A percentile compares a stretch with the other conserved stretches of the same genome.
phyloP scores from a whole-genome alignment of 2,797 vertebrate genomes.

The Chelidonichthys spinosus region DNA sequence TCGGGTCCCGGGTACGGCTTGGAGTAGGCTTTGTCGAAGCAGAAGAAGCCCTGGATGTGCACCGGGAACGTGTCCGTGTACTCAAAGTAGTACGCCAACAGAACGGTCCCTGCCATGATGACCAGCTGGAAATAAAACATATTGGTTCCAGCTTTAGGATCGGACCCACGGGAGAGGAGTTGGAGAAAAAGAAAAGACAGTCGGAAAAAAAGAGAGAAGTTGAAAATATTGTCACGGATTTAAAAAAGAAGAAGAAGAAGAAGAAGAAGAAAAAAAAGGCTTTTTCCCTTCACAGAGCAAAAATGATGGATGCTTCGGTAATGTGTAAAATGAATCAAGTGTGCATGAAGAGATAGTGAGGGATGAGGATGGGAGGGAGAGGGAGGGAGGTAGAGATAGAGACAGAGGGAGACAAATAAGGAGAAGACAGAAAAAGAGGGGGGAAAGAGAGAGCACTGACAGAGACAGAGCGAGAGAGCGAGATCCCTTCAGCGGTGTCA shows the following conservation, averaged over 20 bases:
- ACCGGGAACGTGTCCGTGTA: conserved; percentile 95
- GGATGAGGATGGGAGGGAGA: conserved; percentile 55
- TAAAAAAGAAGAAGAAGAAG: conserved; percentile 9
- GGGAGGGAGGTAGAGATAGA: conserved; percentile 53
- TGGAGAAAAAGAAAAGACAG: conserved; percentile 40
- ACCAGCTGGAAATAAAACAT: conserved; percentile 90
- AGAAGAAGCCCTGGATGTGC: conserved; percentile 94
- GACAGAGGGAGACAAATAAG: conserved; percentile 63
- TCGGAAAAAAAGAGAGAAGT: conserved; percentile 22
- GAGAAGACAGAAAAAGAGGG: conserved; percentile 53
- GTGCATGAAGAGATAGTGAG: conserved; percentile 73
- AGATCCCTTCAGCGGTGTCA: conserved; percentile 68
- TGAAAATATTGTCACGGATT: conserved; percentile 33
- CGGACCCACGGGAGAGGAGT: conserved; percentile 56
- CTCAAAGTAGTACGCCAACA: conserved; percentile 94
- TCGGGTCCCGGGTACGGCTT: conserved; percentile 93
- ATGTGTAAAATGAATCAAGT: conserved; percentile 81
- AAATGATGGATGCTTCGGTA: conserved; percentile 73
- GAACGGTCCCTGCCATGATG: conserved; percentile 91
- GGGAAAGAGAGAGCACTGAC: conserved; percentile 50
- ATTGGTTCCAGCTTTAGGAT: conserved; percentile 73
- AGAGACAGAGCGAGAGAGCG: conserved; percentile 48
- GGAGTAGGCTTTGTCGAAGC: conserved; percentile 90
- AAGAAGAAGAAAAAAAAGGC: conserved; percentile 28
- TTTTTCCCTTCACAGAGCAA: conserved; percentile 61